phyloP scores from a whole-genome alignment of 2,113 vertebrate genomes.

The Vombatus ursinus region DNA sequence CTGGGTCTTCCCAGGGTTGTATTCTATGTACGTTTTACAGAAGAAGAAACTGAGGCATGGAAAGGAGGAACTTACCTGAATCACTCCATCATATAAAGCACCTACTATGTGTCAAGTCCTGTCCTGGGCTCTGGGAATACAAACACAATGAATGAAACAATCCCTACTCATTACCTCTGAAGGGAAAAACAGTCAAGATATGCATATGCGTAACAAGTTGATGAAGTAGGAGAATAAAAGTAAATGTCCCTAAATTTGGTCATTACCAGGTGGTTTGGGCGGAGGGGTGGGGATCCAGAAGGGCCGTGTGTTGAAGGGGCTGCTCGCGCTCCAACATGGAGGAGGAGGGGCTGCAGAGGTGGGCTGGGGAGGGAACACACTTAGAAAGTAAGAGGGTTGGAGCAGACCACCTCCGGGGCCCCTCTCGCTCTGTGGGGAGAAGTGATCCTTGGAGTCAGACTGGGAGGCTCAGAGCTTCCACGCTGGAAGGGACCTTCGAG shows the following conservation, averaged over 20 bases:
- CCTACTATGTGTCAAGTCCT: neutral
- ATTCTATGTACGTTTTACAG: neutral
- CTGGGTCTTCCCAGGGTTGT: neutral
- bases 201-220: rapidly evolving
- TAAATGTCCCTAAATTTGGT: neutral
- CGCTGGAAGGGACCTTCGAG: neutral
- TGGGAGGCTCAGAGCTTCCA: neutral
- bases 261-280: neutral
- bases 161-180: neutral
- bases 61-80: neutral
- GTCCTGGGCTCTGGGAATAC: neutral
- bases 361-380: neutral
- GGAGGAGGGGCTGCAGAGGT: neutral
- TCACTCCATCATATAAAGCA: neutral
- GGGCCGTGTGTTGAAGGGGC: neutral
- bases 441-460: neutral
- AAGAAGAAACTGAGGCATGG: neutral
- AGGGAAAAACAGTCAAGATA: neutral
- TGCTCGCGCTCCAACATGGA: neutral
- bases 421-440: too few relatives aligned
- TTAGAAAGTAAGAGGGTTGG: neutral
- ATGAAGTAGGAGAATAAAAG: neutral
- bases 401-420: neutral
- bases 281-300: too few relatives aligned
- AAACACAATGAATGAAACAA: neutral